phyloP scores from a whole-genome alignment of 2,113 vertebrate genomes.

The Podarcis cretensis region DNA sequence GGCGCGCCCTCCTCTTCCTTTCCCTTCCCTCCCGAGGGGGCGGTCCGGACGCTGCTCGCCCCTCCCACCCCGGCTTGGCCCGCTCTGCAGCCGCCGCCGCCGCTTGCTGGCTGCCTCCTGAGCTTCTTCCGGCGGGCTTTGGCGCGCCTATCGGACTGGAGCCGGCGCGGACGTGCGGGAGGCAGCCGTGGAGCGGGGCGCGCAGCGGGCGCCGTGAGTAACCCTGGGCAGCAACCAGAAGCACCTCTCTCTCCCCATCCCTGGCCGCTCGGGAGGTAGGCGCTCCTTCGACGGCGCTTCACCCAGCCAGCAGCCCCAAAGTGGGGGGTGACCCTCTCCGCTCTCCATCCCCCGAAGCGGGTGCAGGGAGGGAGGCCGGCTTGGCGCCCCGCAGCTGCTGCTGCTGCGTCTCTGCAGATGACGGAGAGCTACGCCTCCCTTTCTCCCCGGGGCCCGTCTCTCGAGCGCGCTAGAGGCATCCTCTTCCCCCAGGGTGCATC shows the following conservation, averaged over 20 bases:
- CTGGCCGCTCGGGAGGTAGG: not conserved
- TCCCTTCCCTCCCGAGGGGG: slow-evolving; percentile 18
- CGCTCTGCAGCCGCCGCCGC: slow-evolving; percentile 21
- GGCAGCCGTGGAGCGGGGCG: not conserved
- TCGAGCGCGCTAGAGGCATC: not conserved
- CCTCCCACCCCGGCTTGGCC: slow-evolving; percentile 21
- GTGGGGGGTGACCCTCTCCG: not conserved
- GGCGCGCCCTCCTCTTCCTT: not conserved
- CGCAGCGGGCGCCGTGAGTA: not conserved
- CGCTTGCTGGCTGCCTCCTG: slow-evolving; percentile 9
- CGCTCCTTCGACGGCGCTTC: too few relatives aligned
- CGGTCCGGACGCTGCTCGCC: slow-evolving; percentile 16
- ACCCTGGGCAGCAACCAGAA: too few relatives aligned
- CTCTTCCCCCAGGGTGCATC: not conserved
- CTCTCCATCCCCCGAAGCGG: too few relatives aligned
- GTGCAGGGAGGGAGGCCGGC: not conserved
- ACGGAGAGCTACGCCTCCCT: not conserved
- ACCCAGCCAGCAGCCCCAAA: not conserved
- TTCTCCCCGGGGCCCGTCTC: not conserved
- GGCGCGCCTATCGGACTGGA: not conserved
- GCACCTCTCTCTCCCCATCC: not conserved
- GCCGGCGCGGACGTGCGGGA: not conserved
- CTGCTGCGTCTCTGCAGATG: not conserved
- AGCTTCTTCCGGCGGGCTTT: slow-evolving; percentile 45
- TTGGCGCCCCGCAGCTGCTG: too few relatives aligned